Conservation (phyloP, 53 echinoderm and acorn worm genomes). For the Holothuria scabra region DNA sequence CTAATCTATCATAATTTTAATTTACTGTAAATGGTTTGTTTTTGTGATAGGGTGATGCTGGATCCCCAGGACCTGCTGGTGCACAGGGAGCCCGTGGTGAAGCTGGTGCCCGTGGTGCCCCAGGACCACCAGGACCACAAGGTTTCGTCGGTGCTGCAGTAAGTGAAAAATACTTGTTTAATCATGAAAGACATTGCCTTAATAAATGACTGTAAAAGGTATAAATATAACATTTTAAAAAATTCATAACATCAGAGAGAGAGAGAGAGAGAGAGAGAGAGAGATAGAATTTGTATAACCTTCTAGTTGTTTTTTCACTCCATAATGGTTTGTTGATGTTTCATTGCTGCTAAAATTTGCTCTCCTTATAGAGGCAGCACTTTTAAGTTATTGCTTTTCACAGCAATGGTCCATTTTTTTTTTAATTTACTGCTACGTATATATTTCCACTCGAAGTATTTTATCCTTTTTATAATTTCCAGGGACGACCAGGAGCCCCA, state of each 20-base stretch:
- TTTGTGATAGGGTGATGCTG: constrained; percentile 68
- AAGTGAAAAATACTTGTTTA: constrained; percentile 22
- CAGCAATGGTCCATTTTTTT: too few relatives aligned
- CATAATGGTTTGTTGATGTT: background rate
- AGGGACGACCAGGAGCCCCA: constrained; percentile 69
- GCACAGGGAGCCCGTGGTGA: constrained; percentile 85
- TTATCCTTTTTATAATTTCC: background rate
- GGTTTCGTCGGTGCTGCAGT: constrained; percentile 83
- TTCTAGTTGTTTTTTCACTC: background rate
- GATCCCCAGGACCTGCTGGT: constrained; percentile 83
- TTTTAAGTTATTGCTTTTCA: too few relatives aligned
- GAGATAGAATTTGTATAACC: background rate
- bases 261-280: background rate
- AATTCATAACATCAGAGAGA: background rate
- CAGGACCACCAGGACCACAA: constrained; percentile 76
- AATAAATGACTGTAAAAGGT: too few relatives aligned
- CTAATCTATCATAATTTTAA: background rate
- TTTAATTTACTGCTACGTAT: too few relatives aligned
- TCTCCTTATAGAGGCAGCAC: too few relatives aligned
- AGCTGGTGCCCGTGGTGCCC: constrained; percentile 69
- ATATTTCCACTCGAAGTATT: background rate
- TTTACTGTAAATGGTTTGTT: background rate
- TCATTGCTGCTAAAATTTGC: background rate
- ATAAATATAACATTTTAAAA: background rate
- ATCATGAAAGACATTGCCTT: too few relatives aligned